Conservation (phyloP, 2,113 vertebrate genomes). For the Cygnus buccinator region DNA sequence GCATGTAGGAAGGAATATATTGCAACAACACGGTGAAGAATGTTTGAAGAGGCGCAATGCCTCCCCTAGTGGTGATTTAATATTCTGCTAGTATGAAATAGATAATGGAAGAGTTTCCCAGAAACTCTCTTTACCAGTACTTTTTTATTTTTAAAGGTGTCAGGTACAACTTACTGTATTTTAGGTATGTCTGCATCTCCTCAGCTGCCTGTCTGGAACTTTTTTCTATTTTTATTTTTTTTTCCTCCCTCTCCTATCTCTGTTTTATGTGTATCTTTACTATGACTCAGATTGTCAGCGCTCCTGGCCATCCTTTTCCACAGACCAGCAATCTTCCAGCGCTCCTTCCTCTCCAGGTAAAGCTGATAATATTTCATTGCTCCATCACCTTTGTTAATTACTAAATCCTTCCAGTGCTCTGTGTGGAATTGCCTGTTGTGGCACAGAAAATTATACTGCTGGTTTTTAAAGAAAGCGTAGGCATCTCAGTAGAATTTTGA, state of each 20-base stretch:
- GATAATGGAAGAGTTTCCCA: background rate
- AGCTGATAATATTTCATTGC: conserved; percentile 39
- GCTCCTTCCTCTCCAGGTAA: conserved; percentile 82
- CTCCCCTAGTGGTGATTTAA: background rate
- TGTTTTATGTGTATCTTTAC: conserved; percentile 51
- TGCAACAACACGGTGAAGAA: background rate
- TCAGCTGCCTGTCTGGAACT: conserved; percentile 24
- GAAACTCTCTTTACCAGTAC: background rate
- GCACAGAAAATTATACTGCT: background rate
- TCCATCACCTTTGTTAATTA: conserved; percentile 11
- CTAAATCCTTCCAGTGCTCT: background rate
- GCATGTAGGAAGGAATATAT: background rate
- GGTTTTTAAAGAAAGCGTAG: background rate
- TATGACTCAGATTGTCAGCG: conserved; percentile 81
- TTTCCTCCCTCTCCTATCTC: background rate
- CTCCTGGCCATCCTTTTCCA: conserved; percentile 86
- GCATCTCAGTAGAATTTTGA: background rate
- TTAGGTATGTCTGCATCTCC: background rate
- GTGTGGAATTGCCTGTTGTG: background rate
- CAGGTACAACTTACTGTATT: background rate
- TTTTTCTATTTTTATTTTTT: background rate
- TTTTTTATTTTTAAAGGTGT: background rate
- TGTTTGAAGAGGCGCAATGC: background rate
- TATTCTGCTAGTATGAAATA: background rate
- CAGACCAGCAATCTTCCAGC: conserved; percentile 79